Evolutionary conservation across 2,888 invertebrate species (phyloP).

Genomic region (Nezara viridula): DNA sequence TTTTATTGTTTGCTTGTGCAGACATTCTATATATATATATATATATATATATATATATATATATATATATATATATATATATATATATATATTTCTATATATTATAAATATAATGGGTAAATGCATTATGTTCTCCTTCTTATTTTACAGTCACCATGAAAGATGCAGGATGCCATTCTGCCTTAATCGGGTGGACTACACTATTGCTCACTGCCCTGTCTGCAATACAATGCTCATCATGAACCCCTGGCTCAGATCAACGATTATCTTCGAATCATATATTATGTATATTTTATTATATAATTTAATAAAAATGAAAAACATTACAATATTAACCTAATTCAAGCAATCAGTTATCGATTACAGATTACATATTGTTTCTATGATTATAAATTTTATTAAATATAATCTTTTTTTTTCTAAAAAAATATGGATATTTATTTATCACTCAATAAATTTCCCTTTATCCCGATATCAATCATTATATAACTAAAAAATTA

Average conservation of each 20-base stretch:
- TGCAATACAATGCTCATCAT: slow-evolving; percentile 27
- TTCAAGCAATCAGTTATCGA: slow-evolving; percentile 17
- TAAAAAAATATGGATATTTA: neutral
- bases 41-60: no score
- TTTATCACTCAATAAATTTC: neutral
- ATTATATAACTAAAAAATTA: no score
- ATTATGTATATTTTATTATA: slow-evolving; percentile 29
- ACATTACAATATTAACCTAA: neutral
- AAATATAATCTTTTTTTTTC: slow-evolving; percentile 43
- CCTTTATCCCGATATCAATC: no score
- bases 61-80: no score
- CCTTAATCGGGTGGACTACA: slow-evolving; percentile 9
- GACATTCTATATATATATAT: no score
- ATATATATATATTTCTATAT: no score
- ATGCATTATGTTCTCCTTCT: no score
- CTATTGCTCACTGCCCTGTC: slow-evolving; percentile 3
- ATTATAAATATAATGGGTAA: no score
- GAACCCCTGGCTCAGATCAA: slow-evolving; percentile 27
- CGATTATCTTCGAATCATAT: slow-evolving; percentile 3
- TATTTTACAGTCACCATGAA: slow-evolving; percentile 25
- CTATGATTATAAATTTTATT: slow-evolving; percentile 44
- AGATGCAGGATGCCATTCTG: neutral
- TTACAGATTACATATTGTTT: slow-evolving; percentile 16
- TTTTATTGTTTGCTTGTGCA: no score
- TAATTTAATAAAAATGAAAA: slow-evolving; percentile 33